Evolutionary conservation across 2,888 invertebrate species (phyloP).

Genomic region (Agelastica alni): DNA sequence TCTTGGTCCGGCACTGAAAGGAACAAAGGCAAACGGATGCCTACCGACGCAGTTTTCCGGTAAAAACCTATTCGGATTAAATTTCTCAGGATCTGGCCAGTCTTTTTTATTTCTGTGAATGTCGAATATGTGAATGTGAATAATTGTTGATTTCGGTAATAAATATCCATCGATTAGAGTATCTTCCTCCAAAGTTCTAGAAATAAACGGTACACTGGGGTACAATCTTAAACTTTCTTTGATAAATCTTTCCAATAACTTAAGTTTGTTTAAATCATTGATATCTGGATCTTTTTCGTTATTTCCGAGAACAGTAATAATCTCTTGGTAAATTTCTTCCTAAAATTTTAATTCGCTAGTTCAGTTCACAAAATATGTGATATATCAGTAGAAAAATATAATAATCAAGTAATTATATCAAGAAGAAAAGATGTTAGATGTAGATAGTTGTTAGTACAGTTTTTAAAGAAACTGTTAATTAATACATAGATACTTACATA

Average conservation of each 20-base stretch:
- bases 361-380: too few relatives aligned
- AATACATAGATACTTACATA: too few relatives aligned
- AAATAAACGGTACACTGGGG: slow-evolving; percentile 53
- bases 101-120: slow-evolving; percentile 66
- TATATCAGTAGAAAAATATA: too few relatives aligned
- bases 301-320: slow-evolving; percentile 41
- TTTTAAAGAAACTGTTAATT: too few relatives aligned
- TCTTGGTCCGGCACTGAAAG: slow-evolving; percentile 70
- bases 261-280: slow-evolving; percentile 49
- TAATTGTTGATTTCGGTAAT: slow-evolving; percentile 60
- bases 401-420: too few relatives aligned
- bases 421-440: too few relatives aligned
- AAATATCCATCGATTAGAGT: slow-evolving; percentile 41
- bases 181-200: slow-evolving; percentile 43
- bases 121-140: slow-evolving; percentile 65
- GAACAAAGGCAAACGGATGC: slow-evolving; percentile 68
- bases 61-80: slow-evolving; percentile 73
- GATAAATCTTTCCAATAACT: slow-evolving; percentile 51
- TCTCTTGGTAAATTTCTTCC: slow-evolving; percentile 39
- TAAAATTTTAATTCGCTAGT: slow-evolving; percentile 27
- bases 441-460: too few relatives aligned
- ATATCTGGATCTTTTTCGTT: slow-evolving; percentile 39
- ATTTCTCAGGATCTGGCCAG: slow-evolving; percentile 68
- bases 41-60: slow-evolving; percentile 61
- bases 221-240: slow-evolving; percentile 53